A percentile compares a stretch with the other conserved stretches of the same genome.
Evolutionary conservation across 1,140 invertebrate species (phyloP).

Genomic region (Diprion similis): DNA sequence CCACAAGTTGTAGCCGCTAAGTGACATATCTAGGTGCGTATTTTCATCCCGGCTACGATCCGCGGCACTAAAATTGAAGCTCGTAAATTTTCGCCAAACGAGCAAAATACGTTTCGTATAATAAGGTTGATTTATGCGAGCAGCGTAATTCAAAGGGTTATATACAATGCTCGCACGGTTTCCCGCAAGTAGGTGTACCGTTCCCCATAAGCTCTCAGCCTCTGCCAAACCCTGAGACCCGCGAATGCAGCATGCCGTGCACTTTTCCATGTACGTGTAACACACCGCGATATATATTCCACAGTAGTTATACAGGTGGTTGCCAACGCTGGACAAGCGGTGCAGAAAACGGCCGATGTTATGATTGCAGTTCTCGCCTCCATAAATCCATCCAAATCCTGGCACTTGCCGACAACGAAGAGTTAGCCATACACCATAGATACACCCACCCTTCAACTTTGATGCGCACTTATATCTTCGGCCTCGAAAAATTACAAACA

Average conservation of each 20-base stretch:
- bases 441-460: slow-evolving; percentile 6
- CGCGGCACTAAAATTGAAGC: neutral
- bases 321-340: slow-evolving; percentile 6
- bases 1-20: neutral
- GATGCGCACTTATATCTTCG: slow-evolving; percentile 22
- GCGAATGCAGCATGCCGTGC: too few relatives aligned
- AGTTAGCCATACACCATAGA: slow-evolving; percentile 24
- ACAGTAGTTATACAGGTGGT: slow-evolving; percentile 14
- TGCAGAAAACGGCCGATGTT: slow-evolving; percentile 32
- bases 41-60: neutral
- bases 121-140: neutral
- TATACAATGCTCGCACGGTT: neutral
- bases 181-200: neutral
- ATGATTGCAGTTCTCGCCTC: slow-evolving; percentile 44
- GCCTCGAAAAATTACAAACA: neutral
- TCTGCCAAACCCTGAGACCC: neutral
- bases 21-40: neutral
- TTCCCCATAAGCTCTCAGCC: neutral
- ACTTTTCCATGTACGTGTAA: too few relatives aligned
- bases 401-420: slow-evolving; percentile 35
- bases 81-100: neutral
- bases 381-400: slow-evolving; percentile 43
- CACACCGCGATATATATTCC: too few relatives aligned
- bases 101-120: neutral
- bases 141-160: neutral